Evolutionary conservation across 2,113 vertebrate genomes (phyloP), one percentile per base, ranked within the genome.

Genomic region (Ranitomeya variabilis): DNA sequence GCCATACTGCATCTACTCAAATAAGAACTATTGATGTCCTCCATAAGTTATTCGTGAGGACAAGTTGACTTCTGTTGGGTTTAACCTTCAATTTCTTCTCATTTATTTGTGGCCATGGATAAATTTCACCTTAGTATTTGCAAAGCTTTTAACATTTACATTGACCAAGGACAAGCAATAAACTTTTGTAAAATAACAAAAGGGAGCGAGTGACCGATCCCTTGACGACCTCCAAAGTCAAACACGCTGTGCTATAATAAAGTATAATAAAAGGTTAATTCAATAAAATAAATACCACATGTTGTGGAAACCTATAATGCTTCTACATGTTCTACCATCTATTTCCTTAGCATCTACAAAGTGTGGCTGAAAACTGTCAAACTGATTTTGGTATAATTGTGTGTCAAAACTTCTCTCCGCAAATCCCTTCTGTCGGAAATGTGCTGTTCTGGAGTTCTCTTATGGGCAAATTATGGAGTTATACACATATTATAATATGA

Each of bases 81-180:
- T 80, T 80, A 16, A 19, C 80, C 23, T 83, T 83, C 51, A 21
- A 52, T 83, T 67, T 66, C 37, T 10, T 45, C 19, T 83, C 31
- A n/a, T 83, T 66, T 83, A 76, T 69, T 67, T 69, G 37, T 83
- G 81, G 57, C 62, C 81, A 69, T 83, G 81, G 81, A 67, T 83
- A 83, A 64, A 83, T 83, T 83, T 83, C 62, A 83, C 31, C 13
- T 59, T 64, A 52, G 59, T 83, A 62, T 83, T 76, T 83, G 80
- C 57, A 45, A 51, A 66, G 60, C 60, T 51, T 66, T 67, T 83
- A 60, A 62, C 69, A 83, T 83, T 83, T 83, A 52, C 81, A 83
- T 83, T 83, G 62, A 67, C 37, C 60, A n/a, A 21, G 80, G 59
- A 21, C 55, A 83, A 83, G 81, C 37, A 83, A 83, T 83, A 19